Evolutionary conservation across 2,797 vertebrate genomes (phyloP).

Genomic region (Sciurus carolinensis): DNA sequence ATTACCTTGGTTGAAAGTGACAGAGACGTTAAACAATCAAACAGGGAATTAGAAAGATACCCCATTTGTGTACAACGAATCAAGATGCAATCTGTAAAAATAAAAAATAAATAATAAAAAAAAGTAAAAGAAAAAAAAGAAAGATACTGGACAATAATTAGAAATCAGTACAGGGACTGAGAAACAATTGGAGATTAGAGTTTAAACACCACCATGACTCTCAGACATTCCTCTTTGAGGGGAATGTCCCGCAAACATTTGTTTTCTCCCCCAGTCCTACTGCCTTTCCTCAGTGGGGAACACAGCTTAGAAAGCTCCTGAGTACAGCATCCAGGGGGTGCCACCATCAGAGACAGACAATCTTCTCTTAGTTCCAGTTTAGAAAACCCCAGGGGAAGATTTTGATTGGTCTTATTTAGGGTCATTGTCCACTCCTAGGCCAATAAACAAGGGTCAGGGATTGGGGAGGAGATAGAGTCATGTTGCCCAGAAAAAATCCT

Average conservation of each 20-base stretch:
- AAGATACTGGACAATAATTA: background rate
- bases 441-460: background rate
- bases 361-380: background rate
- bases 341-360: background rate
- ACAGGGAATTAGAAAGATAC: background rate
- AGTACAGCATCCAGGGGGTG: background rate
- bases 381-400: conserved; percentile 4
- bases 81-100: no score
- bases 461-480: background rate
- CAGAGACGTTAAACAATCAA: conserved; percentile 20
- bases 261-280: background rate
- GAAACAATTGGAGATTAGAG: background rate
- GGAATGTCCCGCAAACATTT: background rate
- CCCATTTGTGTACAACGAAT: no score
- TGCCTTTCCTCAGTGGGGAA: fast-evolving
- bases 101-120: no score
- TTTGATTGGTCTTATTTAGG: background rate
- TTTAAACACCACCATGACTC: background rate
- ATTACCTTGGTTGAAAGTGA: background rate
- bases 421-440: background rate
- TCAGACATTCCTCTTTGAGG: background rate
- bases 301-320: background rate
- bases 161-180: background rate
- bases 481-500: background rate
- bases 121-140: background rate